These are phyloP conservation scores for Eupithecia dodoneata DNA, from an alignment of 2,888 invertebrate genomes.

Conservation along the genomic window DNA sequence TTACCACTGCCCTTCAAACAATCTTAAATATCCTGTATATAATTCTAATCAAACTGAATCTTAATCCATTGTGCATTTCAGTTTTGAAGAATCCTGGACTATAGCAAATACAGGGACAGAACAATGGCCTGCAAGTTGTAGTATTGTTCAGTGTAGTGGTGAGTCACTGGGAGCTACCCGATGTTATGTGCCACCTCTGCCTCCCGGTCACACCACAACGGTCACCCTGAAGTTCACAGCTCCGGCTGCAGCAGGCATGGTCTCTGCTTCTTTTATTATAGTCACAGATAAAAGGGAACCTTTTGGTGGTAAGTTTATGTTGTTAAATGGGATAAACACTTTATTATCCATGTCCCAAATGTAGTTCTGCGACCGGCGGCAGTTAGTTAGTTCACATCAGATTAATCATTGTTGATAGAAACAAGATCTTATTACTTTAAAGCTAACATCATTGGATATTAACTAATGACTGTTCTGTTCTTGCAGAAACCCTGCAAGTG, in stretches of 20 bases:
- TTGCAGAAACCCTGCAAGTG: conserved; percentile 87
- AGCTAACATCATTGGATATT: neutral
- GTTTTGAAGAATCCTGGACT: conserved; percentile 94
- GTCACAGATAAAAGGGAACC: conserved; percentile 93
- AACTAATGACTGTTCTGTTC: neutral
- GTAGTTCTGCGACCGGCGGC: neutral
- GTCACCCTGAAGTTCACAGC: conserved; percentile 92
- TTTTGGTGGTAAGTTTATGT: conserved; percentile 91
- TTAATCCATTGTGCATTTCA: conserved; percentile 57
- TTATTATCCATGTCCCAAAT: too few relatives aligned
- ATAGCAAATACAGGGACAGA: conserved; percentile 94
- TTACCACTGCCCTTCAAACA: neutral
- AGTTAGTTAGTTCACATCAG: neutral
- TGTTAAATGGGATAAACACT: neutral
- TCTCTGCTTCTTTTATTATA: conserved; percentile 95
- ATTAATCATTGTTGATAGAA: neutral
- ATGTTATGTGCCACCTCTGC: conserved; percentile 87
- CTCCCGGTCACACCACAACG: conserved; percentile 90
- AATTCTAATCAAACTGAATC: conserved; percentile 13
- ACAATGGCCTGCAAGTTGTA: conserved; percentile 94
- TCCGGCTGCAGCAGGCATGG: conserved; percentile 89
- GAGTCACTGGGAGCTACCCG: conserved; percentile 75
- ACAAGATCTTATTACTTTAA: neutral
- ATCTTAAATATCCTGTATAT: neutral
- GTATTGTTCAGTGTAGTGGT: conserved; percentile 89